phyloP scores from a whole-genome alignment of 2,113 vertebrate genomes.

The Rissa tridactyla region DNA sequence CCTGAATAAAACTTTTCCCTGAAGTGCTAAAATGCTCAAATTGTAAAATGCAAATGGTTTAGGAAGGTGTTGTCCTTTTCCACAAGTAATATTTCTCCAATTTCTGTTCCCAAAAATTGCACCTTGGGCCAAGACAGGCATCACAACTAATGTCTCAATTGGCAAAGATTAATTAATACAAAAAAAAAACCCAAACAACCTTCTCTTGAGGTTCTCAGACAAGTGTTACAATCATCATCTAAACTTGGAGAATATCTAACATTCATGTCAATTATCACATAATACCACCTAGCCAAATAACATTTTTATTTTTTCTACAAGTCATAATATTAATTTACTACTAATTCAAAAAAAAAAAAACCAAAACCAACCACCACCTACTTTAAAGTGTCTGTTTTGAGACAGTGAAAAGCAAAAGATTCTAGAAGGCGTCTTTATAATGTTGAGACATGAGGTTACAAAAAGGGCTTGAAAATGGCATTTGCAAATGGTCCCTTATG shows the following conservation, averaged over 20 bases:
- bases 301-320: not conserved
- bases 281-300: not conserved
- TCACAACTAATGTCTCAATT: not conserved
- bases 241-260: not conserved
- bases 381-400: not conserved
- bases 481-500: not conserved
- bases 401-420: not conserved
- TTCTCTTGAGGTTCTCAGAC: not conserved
- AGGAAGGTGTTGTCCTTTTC: not conserved
- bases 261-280: not conserved
- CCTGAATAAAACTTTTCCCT: not conserved
- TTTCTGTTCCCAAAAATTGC: not conserved
- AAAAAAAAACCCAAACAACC: not conserved
- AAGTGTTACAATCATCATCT: not conserved
- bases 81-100: not conserved
- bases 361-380: too few relatives aligned
- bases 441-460: not conserved
- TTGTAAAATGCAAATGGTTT: not conserved
- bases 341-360: not conserved
- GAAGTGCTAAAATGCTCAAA: not conserved
- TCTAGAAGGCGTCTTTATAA: not conserved
- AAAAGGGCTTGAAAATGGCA: not conserved
- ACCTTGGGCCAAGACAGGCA: not conserved
- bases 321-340: not conserved
- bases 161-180: not conserved